Percentiles rank a stretch among this genome's conserved stretches.
Conservation (phyloP, 2,888 invertebrate species). For the Thyatira batis region DNA sequence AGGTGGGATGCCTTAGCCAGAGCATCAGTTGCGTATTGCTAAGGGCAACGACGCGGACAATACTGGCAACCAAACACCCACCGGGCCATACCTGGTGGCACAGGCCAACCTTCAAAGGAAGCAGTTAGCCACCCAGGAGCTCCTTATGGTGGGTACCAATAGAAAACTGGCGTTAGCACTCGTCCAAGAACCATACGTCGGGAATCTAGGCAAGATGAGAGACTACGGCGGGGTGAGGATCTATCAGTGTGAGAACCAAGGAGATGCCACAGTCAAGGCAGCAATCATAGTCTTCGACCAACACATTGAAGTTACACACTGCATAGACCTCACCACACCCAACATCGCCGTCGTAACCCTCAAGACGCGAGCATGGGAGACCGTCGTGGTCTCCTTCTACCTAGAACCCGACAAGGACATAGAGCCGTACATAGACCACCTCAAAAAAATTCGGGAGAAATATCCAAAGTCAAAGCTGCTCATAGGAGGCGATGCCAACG, state of each 20-base stretch:
- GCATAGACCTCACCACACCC: neutral
- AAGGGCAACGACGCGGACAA: too few species aligned
- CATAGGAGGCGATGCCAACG: constrained; percentile 19
- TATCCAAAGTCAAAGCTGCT: neutral
- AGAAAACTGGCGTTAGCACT: neutral
- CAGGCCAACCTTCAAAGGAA: constrained; percentile 10
- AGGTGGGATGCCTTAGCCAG: too few species aligned
- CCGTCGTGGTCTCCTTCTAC: constrained; percentile 11
- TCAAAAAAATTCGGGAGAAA: neutral
- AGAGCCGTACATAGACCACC: neutral
- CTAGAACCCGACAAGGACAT: constrained; percentile 6
- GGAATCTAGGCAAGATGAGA: neutral
- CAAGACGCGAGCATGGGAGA: neutral
- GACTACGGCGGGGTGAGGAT: constrained; percentile 1
- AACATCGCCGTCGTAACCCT: neutral
- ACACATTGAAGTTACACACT: neutral
- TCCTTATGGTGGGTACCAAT: neutral
- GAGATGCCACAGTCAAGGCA: neutral
- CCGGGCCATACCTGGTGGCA: neutral
- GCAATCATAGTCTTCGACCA: constrained; percentile 7
- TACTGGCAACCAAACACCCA: neutral
- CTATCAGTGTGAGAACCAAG: constrained; percentile 2
- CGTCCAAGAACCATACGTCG: constrained; percentile 1
- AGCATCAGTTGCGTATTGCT: constrained; percentile 4
- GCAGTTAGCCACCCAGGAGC: constrained; percentile 5